These are phyloP conservation scores for Cyanoderma ruficeps DNA, from an alignment of 2,113 vertebrate species.

Conservation along the genomic window DNA sequence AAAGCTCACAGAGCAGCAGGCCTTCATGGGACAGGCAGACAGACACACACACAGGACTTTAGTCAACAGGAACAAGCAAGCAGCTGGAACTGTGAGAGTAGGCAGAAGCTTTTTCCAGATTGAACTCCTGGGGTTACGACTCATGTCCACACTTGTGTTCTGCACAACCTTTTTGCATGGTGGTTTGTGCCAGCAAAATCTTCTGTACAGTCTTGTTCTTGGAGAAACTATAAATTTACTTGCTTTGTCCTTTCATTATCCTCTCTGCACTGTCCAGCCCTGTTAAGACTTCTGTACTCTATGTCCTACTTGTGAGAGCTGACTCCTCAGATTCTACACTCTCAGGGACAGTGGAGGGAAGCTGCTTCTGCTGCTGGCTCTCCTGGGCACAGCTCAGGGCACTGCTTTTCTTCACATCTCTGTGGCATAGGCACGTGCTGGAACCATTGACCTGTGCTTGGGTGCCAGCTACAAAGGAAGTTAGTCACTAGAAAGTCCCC, in stretches of 20 bases:
- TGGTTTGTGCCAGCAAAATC: not conserved
- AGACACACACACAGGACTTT: not conserved
- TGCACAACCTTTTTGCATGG: not conserved
- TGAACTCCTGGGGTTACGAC: not conserved
- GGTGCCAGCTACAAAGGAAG: not conserved
- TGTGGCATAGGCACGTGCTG: accelerated
- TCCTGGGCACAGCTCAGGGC: not conserved
- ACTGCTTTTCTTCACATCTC: accelerated
- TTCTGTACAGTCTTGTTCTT: not conserved
- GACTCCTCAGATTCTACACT: not conserved
- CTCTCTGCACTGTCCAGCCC: not conserved
- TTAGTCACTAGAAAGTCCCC: not conserved
- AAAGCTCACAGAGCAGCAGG: not conserved
- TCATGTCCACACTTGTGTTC: accelerated
- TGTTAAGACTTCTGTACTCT: not conserved
- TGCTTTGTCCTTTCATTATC: not conserved
- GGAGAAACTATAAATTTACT: not conserved
- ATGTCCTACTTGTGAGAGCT: accelerated
- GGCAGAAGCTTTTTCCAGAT: not conserved
- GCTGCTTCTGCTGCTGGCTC: not conserved
- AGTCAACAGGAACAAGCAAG: not conserved
- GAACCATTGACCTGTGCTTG: not conserved
- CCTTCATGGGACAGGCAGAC: not conserved
- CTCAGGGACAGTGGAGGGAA: not conserved
- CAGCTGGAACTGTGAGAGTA: not conserved